Evolutionary conservation across 2,113 vertebrate species (phyloP), one percentile per base, ranked within the genome.

Genomic region (Diglossa brunneiventris): DNA sequence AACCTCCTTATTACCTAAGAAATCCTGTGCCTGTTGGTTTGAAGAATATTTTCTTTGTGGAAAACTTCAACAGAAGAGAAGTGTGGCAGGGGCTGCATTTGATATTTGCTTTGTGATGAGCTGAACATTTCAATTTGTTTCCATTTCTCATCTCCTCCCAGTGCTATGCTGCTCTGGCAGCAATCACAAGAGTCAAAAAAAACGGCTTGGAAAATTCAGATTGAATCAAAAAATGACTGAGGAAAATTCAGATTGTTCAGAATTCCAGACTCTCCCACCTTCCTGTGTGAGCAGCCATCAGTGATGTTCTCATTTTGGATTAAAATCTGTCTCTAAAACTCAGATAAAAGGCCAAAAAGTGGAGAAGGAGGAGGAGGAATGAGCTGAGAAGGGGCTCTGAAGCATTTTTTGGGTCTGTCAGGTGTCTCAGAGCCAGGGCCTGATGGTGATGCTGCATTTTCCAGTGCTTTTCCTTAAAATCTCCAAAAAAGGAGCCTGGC

Each of bases 31-130:
- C 89, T 52, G 10, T 62, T 63, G 52, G 15, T 67, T 85, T 58
- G 39, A 26, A 58, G 64, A 37, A 11, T 23, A 8, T 81, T 91
- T 82, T 22, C 26, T 92, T 39, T 23, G 17, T 37, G 42, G 53
- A 37, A 58, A 59, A 56, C 31, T 24, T 6, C 3, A 50, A 35
- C 27, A 47, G 14, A 28, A 0, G 5, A 30, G 56, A 42, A 35
- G 7, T 35, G 16, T 11, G 61, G 24, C 7, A 2, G 11, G 13
- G 5, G 9, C 46, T 37, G 0, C 18, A 0, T 53, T 62, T 73
- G 16, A 3, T 15, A 3, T 88, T 41, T 39, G 17, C 11, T 79
- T 62, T 46, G 49, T 58, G 62, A 30, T 8, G 20, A 72, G 59
- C 66, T 87, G 22, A 63, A n/a, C 10, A 1, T 50, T 49, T 31